Evolutionary conservation across 1,140 invertebrate species (phyloP), one percentile per base, ranked within the genome.

Genomic region (Euborellia annulipes): DNA sequence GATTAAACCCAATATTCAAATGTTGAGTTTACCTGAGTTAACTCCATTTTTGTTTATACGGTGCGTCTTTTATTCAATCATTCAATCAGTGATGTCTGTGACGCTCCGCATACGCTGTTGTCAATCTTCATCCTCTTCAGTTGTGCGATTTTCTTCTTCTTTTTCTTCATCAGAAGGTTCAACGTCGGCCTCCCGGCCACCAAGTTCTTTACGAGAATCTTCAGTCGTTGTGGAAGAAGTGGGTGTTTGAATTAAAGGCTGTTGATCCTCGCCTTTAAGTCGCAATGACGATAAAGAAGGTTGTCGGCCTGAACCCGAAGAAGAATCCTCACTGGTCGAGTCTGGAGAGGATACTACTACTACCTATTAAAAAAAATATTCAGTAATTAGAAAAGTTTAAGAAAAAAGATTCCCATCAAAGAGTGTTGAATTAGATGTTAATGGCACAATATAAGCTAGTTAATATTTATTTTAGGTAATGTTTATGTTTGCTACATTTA

Each of bases 121-220:
- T 18, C 16, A n/a, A 18, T 17, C 3, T 41, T 32, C 39, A 22
- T 23, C 20, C 20, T 34, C 30, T 8, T 38, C 47, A 2, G 18
- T 18, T n/a, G n/a, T n/a, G n/a, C n/a, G n/a, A n/a, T n/a, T n/a
- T n/a, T 20, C 40, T 30, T 38, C 47, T 17, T 55, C 54, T 22
- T 56, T 52, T 2, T 57, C 56, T 13, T 56, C 52, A n/a, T 53
- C 55, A 23, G 51, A 54, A 16, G 47, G 55, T 23, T 58, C 56
- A 7, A 49, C 55, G 37, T 56, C 57, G 8, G 50, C 55, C 36
- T 54, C 54, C 2, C 54, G 41, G 19, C 54, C 55, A 14, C 52
- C 48, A 21, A 49, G 43, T 47, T 55, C 54, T 22, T 51, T 51
- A 19, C 54, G 48, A 9, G 53, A 54, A 32, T 55, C 53, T 23